Conservation (phyloP, 2,113 vertebrate genomes). For the Paradoxurus hermaphroditus region DNA sequence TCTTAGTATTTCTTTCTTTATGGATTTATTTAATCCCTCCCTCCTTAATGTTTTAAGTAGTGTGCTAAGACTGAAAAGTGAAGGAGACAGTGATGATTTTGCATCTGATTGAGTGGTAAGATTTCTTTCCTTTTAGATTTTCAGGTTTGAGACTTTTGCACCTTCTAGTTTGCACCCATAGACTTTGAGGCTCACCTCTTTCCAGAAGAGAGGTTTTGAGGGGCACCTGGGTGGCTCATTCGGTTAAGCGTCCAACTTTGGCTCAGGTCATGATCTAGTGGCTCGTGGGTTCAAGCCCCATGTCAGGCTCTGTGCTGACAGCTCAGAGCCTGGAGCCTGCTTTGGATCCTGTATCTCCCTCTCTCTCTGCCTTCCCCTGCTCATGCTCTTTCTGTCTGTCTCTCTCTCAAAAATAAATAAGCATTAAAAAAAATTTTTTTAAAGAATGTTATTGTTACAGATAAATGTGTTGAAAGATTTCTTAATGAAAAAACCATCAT, state of each 20-base stretch:
- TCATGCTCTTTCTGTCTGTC: too few relatives aligned
- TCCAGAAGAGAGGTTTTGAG: neutral
- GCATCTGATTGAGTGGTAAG: neutral
- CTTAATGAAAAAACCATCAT: neutral
- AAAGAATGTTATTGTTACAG: neutral
- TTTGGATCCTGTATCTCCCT: too few relatives aligned
- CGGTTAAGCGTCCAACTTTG: too few relatives aligned
- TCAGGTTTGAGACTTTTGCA: neutral
- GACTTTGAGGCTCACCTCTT: neutral
- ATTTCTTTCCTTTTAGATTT: neutral
- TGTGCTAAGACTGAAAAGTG: neutral
- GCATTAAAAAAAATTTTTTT: too few relatives aligned
- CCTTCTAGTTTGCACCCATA: neutral
- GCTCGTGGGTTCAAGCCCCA: too few relatives aligned
- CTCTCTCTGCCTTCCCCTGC: too few relatives aligned
- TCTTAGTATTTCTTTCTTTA: neutral
- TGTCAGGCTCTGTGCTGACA: too few relatives aligned
- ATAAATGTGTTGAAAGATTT: slow-evolving; percentile 1
- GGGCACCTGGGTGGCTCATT: too few relatives aligned
- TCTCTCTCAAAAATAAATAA: too few relatives aligned
- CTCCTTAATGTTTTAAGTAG: neutral
- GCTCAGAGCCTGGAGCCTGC: too few relatives aligned
- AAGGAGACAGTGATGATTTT: neutral
- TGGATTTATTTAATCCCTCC: neutral
- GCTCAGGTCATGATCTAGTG: too few relatives aligned